A percentile compares a stretch with the other conserved stretches of the same genome.
These are phyloP conservation scores for Dermochelys coriacea DNA, from an alignment of 2,797 vertebrate genomes.

Conservation along the genomic window DNA sequence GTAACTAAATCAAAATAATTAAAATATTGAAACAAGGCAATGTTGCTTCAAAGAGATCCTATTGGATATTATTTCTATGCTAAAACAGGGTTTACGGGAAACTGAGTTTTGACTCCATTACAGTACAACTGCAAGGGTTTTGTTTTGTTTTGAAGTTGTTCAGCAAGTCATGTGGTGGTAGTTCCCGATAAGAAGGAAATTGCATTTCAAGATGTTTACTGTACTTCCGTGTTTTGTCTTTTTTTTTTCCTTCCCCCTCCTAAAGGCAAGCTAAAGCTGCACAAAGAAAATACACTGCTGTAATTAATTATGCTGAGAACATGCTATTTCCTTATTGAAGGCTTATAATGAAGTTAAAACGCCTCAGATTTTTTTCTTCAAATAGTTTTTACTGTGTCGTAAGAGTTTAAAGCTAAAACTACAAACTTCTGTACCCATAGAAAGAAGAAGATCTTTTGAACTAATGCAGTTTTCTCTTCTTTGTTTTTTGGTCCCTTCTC, in stretches of 20 bases:
- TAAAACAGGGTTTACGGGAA: not conserved
- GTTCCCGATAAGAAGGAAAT: constrained; percentile 61
- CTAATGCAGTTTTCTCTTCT: not conserved
- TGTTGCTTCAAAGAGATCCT: not conserved
- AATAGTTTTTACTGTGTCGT: not conserved
- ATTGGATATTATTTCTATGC: not conserved
- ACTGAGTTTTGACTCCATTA: not conserved
- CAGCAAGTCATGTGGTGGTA: constrained; percentile 49
- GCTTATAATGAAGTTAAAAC: constrained; percentile 70
- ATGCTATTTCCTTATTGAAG: constrained; percentile 47
- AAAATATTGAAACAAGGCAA: constrained; percentile 5
- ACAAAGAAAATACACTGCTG: constrained; percentile 57
- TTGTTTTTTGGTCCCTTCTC: not conserved
- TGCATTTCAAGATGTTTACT: constrained; percentile 66
- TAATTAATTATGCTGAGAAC: constrained; percentile 71
- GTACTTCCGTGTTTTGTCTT: constrained; percentile 60
- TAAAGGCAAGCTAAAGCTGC: constrained; percentile 5
- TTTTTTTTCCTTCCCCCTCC: constrained; percentile 40
- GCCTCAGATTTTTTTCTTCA: constrained; percentile 57
- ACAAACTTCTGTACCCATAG: not conserved
- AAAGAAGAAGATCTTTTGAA: not conserved
- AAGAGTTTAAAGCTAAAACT: not conserved
- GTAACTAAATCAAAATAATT: not conserved
- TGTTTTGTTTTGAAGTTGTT: not conserved
- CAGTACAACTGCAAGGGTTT: not conserved